A percentile compares a stretch with the other conserved stretches of the same genome.
Conservation (phyloP, 2,797 vertebrate species). For the Fratercula arctica region DNA sequence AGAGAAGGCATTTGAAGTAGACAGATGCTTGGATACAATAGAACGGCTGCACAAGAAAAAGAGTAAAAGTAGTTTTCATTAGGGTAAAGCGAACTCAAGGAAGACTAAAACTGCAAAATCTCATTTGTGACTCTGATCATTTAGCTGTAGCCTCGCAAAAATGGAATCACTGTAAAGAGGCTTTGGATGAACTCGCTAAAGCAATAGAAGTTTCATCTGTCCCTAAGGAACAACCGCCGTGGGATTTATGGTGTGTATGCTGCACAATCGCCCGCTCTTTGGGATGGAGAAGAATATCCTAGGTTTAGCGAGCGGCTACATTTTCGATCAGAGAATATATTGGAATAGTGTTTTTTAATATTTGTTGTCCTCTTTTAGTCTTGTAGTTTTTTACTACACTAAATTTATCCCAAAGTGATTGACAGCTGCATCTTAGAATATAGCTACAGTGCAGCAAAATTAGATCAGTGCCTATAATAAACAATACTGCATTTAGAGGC, state of each 20-base stretch:
- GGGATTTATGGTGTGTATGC: neutral
- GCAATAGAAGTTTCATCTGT: neutral
- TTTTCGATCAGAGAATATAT: neutral
- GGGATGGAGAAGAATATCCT: neutral
- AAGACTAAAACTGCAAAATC: neutral
- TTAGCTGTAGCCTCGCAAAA: constrained; percentile 30
- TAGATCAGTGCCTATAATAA: constrained; percentile 19
- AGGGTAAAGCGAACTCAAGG: neutral
- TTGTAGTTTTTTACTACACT: neutral
- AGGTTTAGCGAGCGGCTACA: neutral
- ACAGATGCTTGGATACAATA: neutral
- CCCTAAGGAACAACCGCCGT: constrained; percentile 13
- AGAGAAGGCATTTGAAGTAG: neutral
- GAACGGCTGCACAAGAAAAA: neutral
- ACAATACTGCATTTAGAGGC: neutral
- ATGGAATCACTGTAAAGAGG: neutral
- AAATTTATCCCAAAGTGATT: constrained; percentile 29
- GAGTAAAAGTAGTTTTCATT: neutral
- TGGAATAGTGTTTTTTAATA: neutral
- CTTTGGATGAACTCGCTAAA: constrained; percentile 32
- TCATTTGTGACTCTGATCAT: constrained; percentile 2
- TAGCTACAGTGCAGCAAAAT: neutral
- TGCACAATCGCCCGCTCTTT: neutral
- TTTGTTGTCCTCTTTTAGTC: neutral
- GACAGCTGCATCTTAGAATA: neutral